These are phyloP conservation scores for Camponotus fellah DNA, from an alignment of 2,888 invertebrate genomes.

Conservation along the genomic window DNA sequence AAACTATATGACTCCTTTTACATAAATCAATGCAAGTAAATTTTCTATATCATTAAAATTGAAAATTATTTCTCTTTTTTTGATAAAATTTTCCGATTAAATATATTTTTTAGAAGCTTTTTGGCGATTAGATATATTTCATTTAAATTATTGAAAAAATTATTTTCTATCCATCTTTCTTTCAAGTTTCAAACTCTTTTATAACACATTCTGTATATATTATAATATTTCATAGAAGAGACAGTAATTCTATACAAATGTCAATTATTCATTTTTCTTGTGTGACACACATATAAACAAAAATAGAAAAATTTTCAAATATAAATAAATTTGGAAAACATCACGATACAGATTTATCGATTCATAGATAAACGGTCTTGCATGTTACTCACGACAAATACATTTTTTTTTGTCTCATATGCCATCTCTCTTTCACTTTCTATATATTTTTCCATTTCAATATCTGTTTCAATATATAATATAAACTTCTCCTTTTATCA, in stretches of 20 bases:
- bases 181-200: neutral
- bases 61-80: neutral
- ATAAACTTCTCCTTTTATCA: constrained; percentile 11
- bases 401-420: constrained; percentile 27
- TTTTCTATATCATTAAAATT: neutral
- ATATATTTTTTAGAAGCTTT: too few species aligned
- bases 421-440: constrained; percentile 12
- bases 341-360: constrained; percentile 8
- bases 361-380: neutral
- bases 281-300: neutral
- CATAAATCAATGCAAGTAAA: neutral
- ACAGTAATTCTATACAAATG: neutral
- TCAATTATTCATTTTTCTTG: neutral
- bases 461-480: neutral
- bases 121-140: too few species aligned
- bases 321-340: constrained; percentile 3
- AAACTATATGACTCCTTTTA: neutral
- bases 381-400: constrained; percentile 21
- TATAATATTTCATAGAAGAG: neutral
- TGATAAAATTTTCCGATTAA: too few species aligned
- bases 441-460: constrained; percentile 39
- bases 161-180: neutral
- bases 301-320: neutral
- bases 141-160: neutral
- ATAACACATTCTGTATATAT: neutral